Percentiles rank a stretch among this genome's conserved stretches.
Conservation (phyloP, 2,113 vertebrate species). For the Puffinus mauretanicus region DNA sequence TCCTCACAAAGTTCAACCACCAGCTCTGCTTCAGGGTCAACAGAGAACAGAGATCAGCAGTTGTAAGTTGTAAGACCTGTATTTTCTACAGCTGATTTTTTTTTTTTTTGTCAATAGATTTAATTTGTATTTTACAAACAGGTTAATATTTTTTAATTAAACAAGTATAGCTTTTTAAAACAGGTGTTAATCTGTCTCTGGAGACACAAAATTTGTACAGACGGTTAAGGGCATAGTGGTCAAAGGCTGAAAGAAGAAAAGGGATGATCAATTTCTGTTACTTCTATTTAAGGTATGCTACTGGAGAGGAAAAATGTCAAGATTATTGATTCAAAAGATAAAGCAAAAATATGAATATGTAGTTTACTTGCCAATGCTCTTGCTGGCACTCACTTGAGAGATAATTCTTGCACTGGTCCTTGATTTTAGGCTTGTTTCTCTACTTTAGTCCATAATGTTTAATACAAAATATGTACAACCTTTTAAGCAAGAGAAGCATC, state of each 20-base stretch:
- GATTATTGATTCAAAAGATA: not conserved
- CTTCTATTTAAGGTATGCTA: not conserved
- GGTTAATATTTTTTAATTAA: not conserved
- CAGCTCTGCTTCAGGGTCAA: not conserved
- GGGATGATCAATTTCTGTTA: not conserved
- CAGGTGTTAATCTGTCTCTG: not conserved
- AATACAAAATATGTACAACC: not conserved
- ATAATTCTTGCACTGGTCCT: not conserved
- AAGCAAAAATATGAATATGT: not conserved
- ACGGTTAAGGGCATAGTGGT: fast-evolving
- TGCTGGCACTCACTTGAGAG: not conserved
- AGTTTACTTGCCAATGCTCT: not conserved
- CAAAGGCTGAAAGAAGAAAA: not conserved
- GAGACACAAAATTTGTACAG: not conserved
- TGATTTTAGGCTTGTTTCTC: not conserved
- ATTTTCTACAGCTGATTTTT: not conserved
- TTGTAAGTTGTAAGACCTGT: not conserved
- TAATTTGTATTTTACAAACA: not conserved
- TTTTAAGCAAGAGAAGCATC: not conserved
- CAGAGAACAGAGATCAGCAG: not conserved
- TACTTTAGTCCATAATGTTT: not conserved
- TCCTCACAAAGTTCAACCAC: not conserved
- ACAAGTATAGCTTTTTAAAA: not conserved
- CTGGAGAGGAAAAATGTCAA: not conserved
- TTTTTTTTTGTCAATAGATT: not conserved